phyloP scores from a whole-genome alignment of 2,888 invertebrate species.

The Polylopha cassiicola region DNA sequence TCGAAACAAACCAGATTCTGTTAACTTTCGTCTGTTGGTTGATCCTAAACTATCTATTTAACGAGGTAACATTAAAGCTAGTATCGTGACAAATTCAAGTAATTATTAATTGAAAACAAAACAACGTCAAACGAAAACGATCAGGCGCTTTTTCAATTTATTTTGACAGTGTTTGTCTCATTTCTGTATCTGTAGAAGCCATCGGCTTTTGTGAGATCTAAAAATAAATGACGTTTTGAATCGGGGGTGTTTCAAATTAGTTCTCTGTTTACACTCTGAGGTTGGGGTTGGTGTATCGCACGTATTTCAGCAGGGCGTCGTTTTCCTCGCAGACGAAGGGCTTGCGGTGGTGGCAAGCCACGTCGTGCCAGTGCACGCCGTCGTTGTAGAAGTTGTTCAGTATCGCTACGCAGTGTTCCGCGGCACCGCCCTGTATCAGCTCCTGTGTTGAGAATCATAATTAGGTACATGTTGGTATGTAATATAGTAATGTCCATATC shows the following conservation, averaged over 20 bases:
- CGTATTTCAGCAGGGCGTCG: slow-evolving; percentile 90
- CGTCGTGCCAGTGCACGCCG: slow-evolving; percentile 94
- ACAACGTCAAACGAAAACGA: no score
- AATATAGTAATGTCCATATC: no score
- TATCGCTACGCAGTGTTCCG: slow-evolving; percentile 90
- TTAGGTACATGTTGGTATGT: no score
- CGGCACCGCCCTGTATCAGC: slow-evolving; percentile 87
- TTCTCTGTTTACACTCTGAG: slow-evolving; percentile 78
- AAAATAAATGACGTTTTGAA: background rate
- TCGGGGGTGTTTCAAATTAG: background rate
- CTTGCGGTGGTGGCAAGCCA: slow-evolving; percentile 93
- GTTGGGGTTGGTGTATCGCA: slow-evolving; percentile 88
- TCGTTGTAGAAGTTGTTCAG: slow-evolving; percentile 94
- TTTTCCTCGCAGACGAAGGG: slow-evolving; percentile 94
- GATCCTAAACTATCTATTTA: slow-evolving; percentile 22
- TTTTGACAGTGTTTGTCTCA: background rate
- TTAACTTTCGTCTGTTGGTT: no score
- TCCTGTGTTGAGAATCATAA: slow-evolving; percentile 62
- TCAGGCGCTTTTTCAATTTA: slow-evolving; percentile 11
- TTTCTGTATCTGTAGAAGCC: background rate
- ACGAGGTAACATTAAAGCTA: slow-evolving; percentile 44
- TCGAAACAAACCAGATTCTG: no score
- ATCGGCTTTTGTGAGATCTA: background rate
- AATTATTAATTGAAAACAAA: slow-evolving; percentile 24
- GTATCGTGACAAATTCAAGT: slow-evolving; percentile 28